Evolutionary conservation across 2,113 vertebrate species (phyloP).

Genomic region (Eonycteris spelaea): DNA sequence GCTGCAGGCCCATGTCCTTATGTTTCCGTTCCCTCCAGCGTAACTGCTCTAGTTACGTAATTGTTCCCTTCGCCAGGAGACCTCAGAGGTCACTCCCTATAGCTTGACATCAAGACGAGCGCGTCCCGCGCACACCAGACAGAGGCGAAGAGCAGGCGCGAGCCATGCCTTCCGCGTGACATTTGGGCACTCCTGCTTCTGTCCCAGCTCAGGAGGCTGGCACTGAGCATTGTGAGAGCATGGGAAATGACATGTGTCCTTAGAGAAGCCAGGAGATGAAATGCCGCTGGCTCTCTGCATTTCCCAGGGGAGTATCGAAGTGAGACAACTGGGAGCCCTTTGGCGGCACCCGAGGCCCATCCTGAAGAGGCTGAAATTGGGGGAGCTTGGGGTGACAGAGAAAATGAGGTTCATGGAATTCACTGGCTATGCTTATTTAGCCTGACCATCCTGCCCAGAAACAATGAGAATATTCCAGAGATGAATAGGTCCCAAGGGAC

Average conservation of each 20-base stretch:
- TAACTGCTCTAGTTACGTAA: constrained; percentile 53
- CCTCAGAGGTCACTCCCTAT: constrained; percentile 47
- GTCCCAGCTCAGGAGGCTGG: neutral
- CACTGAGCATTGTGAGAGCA: neutral
- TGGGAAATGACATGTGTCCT: neutral
- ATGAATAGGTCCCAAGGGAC: neutral
- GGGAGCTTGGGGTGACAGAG: neutral
- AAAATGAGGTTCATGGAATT: neutral
- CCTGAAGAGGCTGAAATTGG: neutral
- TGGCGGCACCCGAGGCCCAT: neutral
- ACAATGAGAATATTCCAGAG: neutral
- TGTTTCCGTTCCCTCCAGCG: constrained; percentile 52
- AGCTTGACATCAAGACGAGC: constrained; percentile 41
- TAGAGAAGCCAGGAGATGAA: neutral
- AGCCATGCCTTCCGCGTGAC: neutral
- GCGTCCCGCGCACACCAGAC: neutral
- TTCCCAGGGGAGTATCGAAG: neutral
- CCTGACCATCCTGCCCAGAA: neutral
- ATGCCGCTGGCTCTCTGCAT: neutral
- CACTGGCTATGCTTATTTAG: neutral
- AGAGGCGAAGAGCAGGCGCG: neutral
- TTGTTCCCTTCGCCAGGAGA: constrained; percentile 47
- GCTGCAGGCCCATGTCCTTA: constrained; percentile 30
- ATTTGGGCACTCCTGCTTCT: neutral
- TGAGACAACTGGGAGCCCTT: neutral